These are phyloP conservation scores for Prionailurus viverrinus DNA, from an alignment of 2,113 vertebrate species.

Conservation along the genomic window DNA sequence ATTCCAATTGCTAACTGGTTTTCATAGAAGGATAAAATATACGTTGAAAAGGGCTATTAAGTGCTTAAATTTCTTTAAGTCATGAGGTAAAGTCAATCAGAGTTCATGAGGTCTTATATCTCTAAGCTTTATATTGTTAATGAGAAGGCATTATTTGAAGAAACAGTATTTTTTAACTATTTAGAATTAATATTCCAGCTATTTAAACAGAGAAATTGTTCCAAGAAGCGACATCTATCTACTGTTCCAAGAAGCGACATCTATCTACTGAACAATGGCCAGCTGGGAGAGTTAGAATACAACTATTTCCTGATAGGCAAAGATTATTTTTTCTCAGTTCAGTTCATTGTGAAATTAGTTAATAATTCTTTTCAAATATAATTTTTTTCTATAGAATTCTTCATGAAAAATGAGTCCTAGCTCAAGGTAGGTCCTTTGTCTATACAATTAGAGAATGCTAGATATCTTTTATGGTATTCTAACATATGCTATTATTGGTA, in stretches of 20 bases:
- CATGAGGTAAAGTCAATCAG: conserved; percentile 9
- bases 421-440: neutral
- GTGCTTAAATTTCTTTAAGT: conserved; percentile 32
- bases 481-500: neutral
- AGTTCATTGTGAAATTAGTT: neutral
- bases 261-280: neutral
- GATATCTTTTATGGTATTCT: neutral
- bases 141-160: conserved; percentile 39
- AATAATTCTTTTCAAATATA: conserved; percentile 43
- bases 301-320: conserved; percentile 40
- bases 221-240: neutral
- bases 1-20: neutral
- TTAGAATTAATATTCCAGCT: conserved; percentile 26
- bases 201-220: conserved; percentile 49
- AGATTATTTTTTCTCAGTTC: conserved; percentile 31
- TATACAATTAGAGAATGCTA: conserved; percentile 21
- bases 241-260: neutral
- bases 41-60: conserved; percentile 64
- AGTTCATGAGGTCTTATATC: neutral
- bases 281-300: neutral
- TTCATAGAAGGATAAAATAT: conserved; percentile 3
- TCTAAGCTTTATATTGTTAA: neutral
- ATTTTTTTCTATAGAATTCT: neutral
- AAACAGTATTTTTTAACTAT: conserved; percentile 16
- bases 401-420: conserved; percentile 9